These are phyloP conservation scores for Lysiphlebus fabarum DNA, from an alignment of 1,140 invertebrate genomes.

Conservation along the genomic window DNA sequence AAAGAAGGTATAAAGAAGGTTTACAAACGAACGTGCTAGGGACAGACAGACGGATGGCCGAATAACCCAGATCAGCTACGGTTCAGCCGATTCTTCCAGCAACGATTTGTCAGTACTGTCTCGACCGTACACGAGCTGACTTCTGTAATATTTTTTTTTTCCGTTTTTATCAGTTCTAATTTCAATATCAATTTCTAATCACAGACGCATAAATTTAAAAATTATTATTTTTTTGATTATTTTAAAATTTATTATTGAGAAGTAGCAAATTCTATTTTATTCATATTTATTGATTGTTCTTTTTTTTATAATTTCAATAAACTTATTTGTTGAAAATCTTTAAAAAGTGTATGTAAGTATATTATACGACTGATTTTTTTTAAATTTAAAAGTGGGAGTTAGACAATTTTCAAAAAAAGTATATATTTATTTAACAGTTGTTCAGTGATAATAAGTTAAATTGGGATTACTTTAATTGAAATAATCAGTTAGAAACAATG, in stretches of 20 bases:
- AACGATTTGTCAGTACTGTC: conserved; percentile 44
- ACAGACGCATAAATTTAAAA: too few relatives aligned
- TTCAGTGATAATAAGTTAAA: too few relatives aligned
- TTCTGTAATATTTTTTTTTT: too few relatives aligned
- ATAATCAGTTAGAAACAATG: too few relatives aligned
- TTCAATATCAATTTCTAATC: too few relatives aligned
- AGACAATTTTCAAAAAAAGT: too few relatives aligned
- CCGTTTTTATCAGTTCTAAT: too few relatives aligned
- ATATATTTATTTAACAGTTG: too few relatives aligned
- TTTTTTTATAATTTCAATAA: neutral
- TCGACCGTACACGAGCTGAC: conserved; percentile 40
- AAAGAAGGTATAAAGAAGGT: conserved; percentile 10
- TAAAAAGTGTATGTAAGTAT: too few relatives aligned
- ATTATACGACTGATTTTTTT: too few relatives aligned
- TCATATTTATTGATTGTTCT: neutral
- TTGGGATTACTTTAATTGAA: too few relatives aligned
- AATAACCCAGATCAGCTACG: conserved; percentile 55
- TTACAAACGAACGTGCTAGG: conserved; percentile 21
- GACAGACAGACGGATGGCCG: conserved; percentile 49
- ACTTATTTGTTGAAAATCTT: neutral
- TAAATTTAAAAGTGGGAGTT: too few relatives aligned
- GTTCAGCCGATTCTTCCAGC: conserved; percentile 43
- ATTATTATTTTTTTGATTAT: neutral
- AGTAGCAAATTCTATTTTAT: conserved; percentile 1
- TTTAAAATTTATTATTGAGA: neutral